These are phyloP conservation scores for Habropoda laboriosa DNA, from an alignment of 1,140 invertebrate genomes.

Conservation along the genomic window DNA sequence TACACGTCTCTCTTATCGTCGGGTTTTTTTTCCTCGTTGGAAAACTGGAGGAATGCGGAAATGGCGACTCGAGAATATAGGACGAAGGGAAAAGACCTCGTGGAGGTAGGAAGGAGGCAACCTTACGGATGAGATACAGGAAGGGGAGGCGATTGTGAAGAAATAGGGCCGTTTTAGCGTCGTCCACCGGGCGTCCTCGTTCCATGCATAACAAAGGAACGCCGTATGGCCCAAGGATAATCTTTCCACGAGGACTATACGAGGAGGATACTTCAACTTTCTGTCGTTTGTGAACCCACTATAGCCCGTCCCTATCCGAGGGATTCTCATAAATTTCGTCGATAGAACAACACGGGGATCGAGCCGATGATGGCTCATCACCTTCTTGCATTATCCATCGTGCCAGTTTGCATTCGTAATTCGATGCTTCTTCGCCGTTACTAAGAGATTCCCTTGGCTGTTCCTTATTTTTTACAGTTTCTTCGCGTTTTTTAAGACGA, in stretches of 20 bases:
- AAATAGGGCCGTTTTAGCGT: conserved; percentile 40
- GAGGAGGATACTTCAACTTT: background rate
- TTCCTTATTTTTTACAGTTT: too few relatives aligned
- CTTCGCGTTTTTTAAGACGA: too few relatives aligned
- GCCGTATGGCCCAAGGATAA: conserved; percentile 23
- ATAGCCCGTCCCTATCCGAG: too few relatives aligned
- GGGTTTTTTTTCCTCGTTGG: background rate
- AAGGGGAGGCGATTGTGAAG: conserved; percentile 41
- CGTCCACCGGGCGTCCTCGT: conserved; percentile 37
- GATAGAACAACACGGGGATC: background rate
- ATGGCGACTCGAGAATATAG: conserved; percentile 21
- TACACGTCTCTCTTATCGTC: background rate
- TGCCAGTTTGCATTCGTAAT: background rate
- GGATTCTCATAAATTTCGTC: background rate
- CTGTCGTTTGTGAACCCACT: background rate
- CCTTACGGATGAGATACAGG: conserved; percentile 20
- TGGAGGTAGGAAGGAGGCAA: background rate
- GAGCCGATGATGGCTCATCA: background rate
- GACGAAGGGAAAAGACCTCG: background rate
- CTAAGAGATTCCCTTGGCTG: too few relatives aligned
- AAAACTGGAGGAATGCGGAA: conserved; percentile 16
- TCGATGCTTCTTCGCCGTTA: too few relatives aligned
- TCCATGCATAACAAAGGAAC: conserved; percentile 46
- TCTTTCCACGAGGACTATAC: conserved; percentile 19
- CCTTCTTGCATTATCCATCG: too few relatives aligned